phyloP scores from a whole-genome alignment of 1,140 invertebrate genomes.

The Cydia amplana region DNA sequence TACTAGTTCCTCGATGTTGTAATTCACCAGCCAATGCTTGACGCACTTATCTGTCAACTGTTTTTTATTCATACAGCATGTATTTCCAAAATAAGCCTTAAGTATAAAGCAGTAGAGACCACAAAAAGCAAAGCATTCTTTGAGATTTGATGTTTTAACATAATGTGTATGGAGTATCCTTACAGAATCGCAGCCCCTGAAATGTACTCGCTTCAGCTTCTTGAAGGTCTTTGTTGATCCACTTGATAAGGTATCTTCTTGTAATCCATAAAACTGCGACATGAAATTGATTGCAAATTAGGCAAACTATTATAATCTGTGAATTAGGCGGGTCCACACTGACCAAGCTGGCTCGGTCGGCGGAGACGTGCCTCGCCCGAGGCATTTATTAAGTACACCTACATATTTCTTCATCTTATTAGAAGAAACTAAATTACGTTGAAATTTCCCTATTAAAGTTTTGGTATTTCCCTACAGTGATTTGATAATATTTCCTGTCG shows the following conservation, averaged over 20 bases:
- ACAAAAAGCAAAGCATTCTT: conserved; percentile 10
- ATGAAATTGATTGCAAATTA: neutral
- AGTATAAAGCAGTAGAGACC: conserved; percentile 14
- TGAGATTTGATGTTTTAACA: neutral
- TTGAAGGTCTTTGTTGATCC: neutral
- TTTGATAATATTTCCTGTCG: too few relatives aligned
- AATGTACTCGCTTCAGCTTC: neutral
- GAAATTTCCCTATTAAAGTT: too few relatives aligned
- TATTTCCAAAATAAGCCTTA: conserved; percentile 4
- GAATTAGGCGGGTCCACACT: too few relatives aligned
- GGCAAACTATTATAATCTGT: too few relatives aligned
- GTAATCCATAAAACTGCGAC: conserved; percentile 1
- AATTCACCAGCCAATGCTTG: conserved; percentile 4
- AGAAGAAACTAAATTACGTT: too few relatives aligned
- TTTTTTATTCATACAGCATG: neutral
- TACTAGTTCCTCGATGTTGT: neutral
- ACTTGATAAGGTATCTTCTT: neutral
- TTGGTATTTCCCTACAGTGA: too few relatives aligned
- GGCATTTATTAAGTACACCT: too few relatives aligned
- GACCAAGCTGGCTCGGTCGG: too few relatives aligned
- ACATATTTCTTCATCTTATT: too few relatives aligned
- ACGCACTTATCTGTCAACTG: conserved; percentile 5
- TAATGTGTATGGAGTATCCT: neutral
- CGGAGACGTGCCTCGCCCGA: too few relatives aligned
- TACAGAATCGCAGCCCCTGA: conserved; percentile 10